Conservation (phyloP, 2,797 vertebrate species). For the Taenioides sp. region DNA sequence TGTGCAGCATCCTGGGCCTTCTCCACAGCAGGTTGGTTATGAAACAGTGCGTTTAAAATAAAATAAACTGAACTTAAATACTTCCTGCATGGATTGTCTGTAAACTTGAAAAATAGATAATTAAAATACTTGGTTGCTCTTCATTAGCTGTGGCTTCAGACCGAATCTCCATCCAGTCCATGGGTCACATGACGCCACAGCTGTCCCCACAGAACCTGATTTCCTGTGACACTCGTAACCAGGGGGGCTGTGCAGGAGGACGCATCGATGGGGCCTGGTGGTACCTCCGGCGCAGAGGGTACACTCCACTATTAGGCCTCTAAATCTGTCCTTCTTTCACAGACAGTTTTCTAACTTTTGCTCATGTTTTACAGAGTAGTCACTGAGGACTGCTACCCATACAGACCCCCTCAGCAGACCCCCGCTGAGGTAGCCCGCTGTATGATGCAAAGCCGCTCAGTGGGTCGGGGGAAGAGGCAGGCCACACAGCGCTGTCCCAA, state of each 20-base stretch:
- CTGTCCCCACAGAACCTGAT: conserved; percentile 95
- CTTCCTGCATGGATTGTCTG: too few relatives aligned
- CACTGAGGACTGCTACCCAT: conserved; percentile 93
- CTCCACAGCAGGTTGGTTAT: conserved; percentile 86
- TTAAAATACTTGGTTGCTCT: conserved; percentile 10
- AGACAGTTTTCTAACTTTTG: not conserved
- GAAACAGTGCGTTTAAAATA: not conserved
- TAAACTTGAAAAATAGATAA: not conserved
- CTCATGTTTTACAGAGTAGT: conserved; percentile 83
- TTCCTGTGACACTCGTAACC: conserved; percentile 92
- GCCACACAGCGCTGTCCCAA: conserved; percentile 87
- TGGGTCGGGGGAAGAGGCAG: conserved; percentile 91
- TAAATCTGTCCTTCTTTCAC: not conserved
- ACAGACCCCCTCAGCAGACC: conserved; percentile 71
- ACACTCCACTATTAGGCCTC: conserved; percentile 3
- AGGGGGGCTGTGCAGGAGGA: conserved; percentile 89
- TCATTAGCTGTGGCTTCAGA: conserved; percentile 90
- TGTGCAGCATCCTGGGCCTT: conserved; percentile 98
- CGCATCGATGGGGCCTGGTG: conserved; percentile 94
- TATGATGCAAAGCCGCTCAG: conserved; percentile 94
- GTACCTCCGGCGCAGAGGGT: conserved; percentile 92
- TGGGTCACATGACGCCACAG: conserved; percentile 95
- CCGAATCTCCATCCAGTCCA: conserved; percentile 95
- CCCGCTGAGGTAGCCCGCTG: conserved; percentile 71
- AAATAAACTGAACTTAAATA: too few relatives aligned